These are phyloP conservation scores for Leucophora obtusa DNA, from an alignment of 2,888 invertebrate genomes.

Conservation along the genomic window DNA sequence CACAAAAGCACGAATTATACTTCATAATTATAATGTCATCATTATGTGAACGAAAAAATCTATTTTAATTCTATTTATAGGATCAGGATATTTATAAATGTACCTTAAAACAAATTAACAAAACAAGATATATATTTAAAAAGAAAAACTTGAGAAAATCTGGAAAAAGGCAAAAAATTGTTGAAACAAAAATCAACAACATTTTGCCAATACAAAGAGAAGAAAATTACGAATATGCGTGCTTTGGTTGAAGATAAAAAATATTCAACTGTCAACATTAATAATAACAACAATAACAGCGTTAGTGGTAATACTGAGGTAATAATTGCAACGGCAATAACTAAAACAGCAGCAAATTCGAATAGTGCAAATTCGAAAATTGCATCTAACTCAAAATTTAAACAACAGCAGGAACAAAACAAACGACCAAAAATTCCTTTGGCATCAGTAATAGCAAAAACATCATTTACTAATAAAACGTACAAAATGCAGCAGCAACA, in stretches of 20 bases:
- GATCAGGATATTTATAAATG: conserved; percentile 47
- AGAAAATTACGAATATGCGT: conserved; percentile 72
- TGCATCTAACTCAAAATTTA: background rate
- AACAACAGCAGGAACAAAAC: conserved; percentile 14
- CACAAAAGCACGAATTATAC: conserved; percentile 56
- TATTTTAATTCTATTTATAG: conserved; percentile 54
- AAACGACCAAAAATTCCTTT: conserved; percentile 8
- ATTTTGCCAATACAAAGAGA: conserved; percentile 20
- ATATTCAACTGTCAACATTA: conserved; percentile 70
- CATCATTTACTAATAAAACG: conserved; percentile 61
- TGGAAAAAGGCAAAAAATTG: conserved; percentile 36
- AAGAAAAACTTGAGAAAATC: conserved; percentile 26
- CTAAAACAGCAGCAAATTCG: conserved; percentile 23
- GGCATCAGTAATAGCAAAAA: conserved; percentile 27
- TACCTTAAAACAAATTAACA: conserved; percentile 31
- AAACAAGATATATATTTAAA: conserved; percentile 18
- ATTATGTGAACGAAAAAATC: conserved; percentile 15
- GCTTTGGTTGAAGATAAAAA: conserved; percentile 76
- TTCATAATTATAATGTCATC: conserved; percentile 50
- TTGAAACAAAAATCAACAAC: conserved; percentile 42
- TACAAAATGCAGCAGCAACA: conserved; percentile 70
- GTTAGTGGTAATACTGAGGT: conserved; percentile 58
- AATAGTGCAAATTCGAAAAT: conserved; percentile 11
- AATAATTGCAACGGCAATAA: conserved; percentile 60
- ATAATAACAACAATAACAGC: conserved; percentile 68